phyloP scores from a whole-genome alignment of 2,113 vertebrate species.

The Peromyscus californicus region DNA sequence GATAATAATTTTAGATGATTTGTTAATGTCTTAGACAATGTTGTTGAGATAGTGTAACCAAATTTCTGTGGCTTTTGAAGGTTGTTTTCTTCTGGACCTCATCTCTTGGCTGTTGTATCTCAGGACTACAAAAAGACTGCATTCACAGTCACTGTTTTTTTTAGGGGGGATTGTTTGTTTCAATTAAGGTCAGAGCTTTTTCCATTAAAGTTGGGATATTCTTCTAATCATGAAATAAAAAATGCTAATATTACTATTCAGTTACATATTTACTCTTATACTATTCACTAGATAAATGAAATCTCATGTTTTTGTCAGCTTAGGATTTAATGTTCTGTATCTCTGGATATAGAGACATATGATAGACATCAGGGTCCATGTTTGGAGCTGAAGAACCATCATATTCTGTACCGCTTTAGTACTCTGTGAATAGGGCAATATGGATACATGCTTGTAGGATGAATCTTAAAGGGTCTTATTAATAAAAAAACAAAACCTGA shows the following conservation, averaged over 20 bases:
- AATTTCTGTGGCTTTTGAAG: not conserved
- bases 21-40: not conserved
- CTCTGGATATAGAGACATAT: not conserved
- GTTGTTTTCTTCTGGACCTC: not conserved
- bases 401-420: not conserved
- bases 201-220: not conserved
- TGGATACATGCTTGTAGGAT: not conserved
- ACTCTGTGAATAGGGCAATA: not conserved
- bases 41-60: not conserved
- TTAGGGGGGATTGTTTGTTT: not conserved
- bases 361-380: not conserved
- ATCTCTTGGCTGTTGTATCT: not conserved
- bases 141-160: not conserved
- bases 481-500: no score
- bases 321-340: not conserved
- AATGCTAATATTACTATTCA: not conserved
- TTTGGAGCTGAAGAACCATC: not conserved
- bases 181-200: not conserved
- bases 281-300: not conserved
- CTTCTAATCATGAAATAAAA: constrained; percentile 37
- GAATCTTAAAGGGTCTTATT: no score
- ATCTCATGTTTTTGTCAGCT: not conserved
- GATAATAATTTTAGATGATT: not conserved
- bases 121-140: not conserved
- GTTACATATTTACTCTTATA: not conserved